Percentiles rank a stretch among this genome's conserved stretches.
phyloP scores from a whole-genome alignment of 2,113 vertebrate genomes.

The Dascyllus trimaculatus region DNA sequence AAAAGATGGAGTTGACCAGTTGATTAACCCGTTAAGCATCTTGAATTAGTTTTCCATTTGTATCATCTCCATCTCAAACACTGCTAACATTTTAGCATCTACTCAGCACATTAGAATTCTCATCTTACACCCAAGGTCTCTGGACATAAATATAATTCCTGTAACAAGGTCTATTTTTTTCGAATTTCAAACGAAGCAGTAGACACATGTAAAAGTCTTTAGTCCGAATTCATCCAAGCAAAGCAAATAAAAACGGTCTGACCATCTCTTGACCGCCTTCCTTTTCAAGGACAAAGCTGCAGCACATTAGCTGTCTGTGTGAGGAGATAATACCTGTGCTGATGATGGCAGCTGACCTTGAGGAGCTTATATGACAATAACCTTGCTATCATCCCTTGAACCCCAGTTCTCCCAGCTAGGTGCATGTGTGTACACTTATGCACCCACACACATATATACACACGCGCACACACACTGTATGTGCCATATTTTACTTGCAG shows the following conservation, averaged over 20 bases:
- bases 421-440: neutral
- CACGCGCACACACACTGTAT: neutral
- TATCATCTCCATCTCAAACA: constrained; percentile 1
- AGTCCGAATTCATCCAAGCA: constrained; percentile 7
- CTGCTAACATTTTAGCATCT: constrained; percentile 29
- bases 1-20: constrained; percentile 31
- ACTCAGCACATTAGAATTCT: neutral
- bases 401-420: constrained; percentile 36
- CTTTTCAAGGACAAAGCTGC: constrained; percentile 66
- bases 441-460: neutral
- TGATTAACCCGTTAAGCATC: constrained; percentile 24
- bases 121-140: neutral
- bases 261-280: constrained; percentile 45
- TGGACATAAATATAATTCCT: neutral
- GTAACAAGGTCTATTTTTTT: neutral
- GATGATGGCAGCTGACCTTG: constrained; percentile 76
- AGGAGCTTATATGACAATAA: constrained; percentile 68
- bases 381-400: constrained; percentile 70
- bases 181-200: neutral
- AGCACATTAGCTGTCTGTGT: constrained; percentile 61
- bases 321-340: constrained; percentile 73
- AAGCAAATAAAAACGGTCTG: constrained; percentile 36
- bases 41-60: constrained; percentile 16
- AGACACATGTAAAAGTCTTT: constrained; percentile 31
- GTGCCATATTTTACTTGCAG: constrained; percentile 65